A percentile compares a stretch with the other conserved stretches of the same genome.
Conservation (phyloP, 2,113 vertebrate genomes). For the Calidris pugnax region DNA sequence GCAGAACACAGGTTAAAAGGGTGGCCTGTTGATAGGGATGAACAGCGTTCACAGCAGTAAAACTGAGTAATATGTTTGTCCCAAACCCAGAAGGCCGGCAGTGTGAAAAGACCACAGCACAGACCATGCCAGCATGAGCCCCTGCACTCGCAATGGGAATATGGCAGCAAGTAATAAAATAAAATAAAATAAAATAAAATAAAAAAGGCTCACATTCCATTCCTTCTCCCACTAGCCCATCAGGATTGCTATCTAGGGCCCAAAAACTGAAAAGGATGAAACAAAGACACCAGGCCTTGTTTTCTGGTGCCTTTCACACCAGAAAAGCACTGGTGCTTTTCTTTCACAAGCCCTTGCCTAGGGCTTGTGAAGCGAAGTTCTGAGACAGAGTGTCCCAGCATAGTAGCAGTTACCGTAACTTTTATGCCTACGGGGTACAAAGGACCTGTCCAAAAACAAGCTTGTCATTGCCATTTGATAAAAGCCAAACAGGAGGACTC, state of each 20-base stretch:
- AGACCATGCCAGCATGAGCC: background rate
- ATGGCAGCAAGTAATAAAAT: background rate
- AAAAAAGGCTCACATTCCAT: background rate
- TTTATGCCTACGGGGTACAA: background rate
- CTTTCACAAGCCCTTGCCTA: background rate
- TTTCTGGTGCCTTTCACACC: no score
- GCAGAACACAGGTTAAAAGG: background rate
- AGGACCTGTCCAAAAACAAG: background rate
- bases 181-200: no score
- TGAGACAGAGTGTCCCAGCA: background rate
- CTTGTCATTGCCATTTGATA: background rate
- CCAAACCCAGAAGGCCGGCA: background rate
- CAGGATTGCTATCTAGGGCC: background rate
- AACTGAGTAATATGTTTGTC: background rate
- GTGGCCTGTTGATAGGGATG: fast-evolving
- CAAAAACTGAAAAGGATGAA: background rate
- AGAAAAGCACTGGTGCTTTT: no score
- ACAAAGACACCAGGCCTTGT: background rate
- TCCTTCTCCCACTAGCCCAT: background rate
- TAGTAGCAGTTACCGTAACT: background rate
- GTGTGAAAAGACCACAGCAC: background rate
- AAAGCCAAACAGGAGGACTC: background rate
- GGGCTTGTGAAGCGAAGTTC: background rate
- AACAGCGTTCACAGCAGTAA: background rate
- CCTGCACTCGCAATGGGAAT: background rate